Evolutionary conservation across 2,888 invertebrate species (phyloP), one percentile per base, ranked within the genome.

Genomic region (Andrena haemorrhoa): DNA sequence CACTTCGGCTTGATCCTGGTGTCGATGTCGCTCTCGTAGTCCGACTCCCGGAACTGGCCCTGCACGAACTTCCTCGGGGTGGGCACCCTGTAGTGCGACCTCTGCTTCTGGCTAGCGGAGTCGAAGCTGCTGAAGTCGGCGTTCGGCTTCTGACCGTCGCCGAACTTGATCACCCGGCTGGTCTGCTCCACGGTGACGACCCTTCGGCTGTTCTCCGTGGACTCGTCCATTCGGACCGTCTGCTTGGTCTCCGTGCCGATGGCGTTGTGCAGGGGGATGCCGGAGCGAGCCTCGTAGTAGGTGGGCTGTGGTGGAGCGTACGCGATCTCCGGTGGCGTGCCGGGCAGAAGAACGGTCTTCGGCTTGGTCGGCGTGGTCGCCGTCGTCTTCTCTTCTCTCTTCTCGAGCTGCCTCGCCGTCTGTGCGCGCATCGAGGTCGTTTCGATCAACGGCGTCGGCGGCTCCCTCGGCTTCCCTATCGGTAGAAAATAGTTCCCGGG

Each of bases 11-110:
- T 95, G 77, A 97, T 96, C 23, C 94, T 94, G 16, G 94, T 94
- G 80, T 96, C 97, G 5, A 95, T 94, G 88, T 97, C 96, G 90
- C 96, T 96, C 87, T 96, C 96, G 87, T 96, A 96, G 88, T 96
- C 96, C 71, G 96, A 96, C 88, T 96, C 96, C 20, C 95, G 94
- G 83, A 95, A 96, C 79, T 96, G 96, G 12, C 96, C 96, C 6
- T 95, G 95, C 26, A 96, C 92, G 89, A 96, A 96, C 91, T 96
- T 96, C 4, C 94, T 96, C 2, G 96, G 96, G 2, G 95, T 96
- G 0, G 96, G 95, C 3, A 94, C 92, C 7, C 79, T 89, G 65
- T 78, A 92, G 6, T 87, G 76, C 5, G 90, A 71, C 72, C 86
- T 87, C 35, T 81, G 89, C 71, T 83, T 79, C 6, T 76, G 77